Conservation (phyloP, 64 coral and sea anemone genomes). For the Cladopsammia gracilis region DNA sequence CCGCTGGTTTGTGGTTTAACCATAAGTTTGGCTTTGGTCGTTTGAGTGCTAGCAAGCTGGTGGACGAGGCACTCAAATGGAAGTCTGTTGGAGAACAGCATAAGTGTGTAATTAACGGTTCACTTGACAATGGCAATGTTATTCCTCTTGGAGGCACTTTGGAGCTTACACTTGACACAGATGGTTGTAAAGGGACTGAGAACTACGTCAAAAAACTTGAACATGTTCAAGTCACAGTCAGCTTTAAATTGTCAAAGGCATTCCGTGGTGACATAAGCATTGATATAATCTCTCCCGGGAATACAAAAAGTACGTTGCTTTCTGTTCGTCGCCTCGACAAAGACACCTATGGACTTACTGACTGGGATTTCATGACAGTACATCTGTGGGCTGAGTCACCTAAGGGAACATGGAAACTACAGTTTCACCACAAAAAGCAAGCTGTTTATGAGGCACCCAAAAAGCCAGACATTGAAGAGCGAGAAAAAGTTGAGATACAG, state of each 20-base stretch:
- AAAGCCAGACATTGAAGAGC: conserved; percentile 89
- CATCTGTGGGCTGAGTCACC: conserved; percentile 96
- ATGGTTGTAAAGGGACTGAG: conserved; percentile 69
- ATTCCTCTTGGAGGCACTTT: conserved; percentile 69
- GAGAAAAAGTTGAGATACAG: conserved; percentile 78
- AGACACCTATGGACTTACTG: conserved; percentile 79
- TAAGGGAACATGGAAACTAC: conserved; percentile 77
- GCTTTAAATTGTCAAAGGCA: conserved; percentile 76
- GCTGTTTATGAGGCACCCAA: conserved; percentile 5
- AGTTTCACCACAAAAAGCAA: conserved; percentile 71
- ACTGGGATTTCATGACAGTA: conserved; percentile 97
- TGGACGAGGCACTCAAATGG: conserved; percentile 80
- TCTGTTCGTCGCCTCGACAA: conserved; percentile 81
- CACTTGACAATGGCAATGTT: conserved; percentile 1
- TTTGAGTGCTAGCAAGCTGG: conserved; percentile 83
- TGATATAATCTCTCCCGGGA: conserved; percentile 76
- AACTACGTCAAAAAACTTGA: conserved; percentile 86
- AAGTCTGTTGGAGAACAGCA: conserved; percentile 87
- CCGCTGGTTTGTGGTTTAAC: conserved; percentile 85
- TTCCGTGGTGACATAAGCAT: conserved; percentile 94
- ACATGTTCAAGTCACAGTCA: conserved; percentile 90
- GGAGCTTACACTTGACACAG: conserved; percentile 65
- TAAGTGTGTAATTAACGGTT: conserved; percentile 73
- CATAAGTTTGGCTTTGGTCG: conserved; percentile 99
- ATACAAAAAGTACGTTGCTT: conserved; percentile 79